These are phyloP conservation scores for Chiloscyllium punctatum DNA, from an alignment of 2,797 vertebrate genomes.

Conservation along the genomic window DNA sequence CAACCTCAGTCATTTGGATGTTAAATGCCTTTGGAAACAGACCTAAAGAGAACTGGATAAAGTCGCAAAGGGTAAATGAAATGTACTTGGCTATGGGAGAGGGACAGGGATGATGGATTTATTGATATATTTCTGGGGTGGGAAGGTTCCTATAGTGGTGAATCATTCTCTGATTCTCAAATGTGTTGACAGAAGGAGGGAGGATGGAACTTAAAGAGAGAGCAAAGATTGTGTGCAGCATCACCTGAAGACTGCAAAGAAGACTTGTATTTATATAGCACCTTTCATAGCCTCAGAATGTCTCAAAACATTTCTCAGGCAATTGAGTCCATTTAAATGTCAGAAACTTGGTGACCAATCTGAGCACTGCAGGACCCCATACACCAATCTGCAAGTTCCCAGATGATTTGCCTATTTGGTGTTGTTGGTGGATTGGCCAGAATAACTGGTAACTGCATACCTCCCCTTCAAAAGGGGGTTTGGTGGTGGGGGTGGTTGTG, in stretches of 20 bases:
- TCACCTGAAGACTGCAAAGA: not conserved
- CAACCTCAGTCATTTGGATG: too few species aligned
- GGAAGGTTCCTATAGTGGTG: not conserved
- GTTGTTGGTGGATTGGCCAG: not conserved
- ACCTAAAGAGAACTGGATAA: too few species aligned
- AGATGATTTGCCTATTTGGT: not conserved
- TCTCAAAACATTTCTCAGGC: not conserved
- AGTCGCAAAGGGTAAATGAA: too few species aligned
- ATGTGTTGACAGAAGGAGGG: not conserved
- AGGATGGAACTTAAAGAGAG: not conserved
- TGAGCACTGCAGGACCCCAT: too few species aligned
- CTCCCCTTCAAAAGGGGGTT: too few species aligned
- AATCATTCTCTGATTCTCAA: not conserved
- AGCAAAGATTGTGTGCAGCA: not conserved
- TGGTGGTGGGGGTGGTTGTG: not conserved
- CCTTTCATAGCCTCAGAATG: not conserved
- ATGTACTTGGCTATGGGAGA: too few species aligned
- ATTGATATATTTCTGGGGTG: not conserved
- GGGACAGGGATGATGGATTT: not conserved
- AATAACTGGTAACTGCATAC: too few species aligned
- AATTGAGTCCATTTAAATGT: not conserved
- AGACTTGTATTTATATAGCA: not conserved
- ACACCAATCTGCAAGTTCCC: not conserved
- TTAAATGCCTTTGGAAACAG: too few species aligned
- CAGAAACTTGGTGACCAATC: too few species aligned